These are phyloP conservation scores for Thalassarche chlororhynchos DNA, from an alignment of 2,113 vertebrate genomes.

Conservation along the genomic window DNA sequence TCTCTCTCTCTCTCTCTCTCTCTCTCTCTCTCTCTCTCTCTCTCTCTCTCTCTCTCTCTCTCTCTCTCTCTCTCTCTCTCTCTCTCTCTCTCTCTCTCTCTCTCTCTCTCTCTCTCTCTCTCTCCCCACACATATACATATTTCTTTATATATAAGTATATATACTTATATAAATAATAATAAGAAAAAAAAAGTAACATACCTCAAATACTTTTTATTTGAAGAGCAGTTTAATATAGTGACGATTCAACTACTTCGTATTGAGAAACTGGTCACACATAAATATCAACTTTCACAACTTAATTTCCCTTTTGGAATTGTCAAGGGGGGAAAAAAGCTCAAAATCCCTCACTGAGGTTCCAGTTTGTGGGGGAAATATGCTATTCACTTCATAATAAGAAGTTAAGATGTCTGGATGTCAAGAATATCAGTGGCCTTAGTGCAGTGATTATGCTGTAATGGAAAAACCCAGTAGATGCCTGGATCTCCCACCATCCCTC, in stretches of 20 bases:
- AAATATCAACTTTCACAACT: conserved; percentile 4
- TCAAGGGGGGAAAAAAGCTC: neutral
- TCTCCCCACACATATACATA: neutral
- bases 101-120: neutral
- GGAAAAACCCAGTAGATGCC: conserved; percentile 63
- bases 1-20: neutral
- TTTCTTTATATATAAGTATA: neutral
- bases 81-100: neutral
- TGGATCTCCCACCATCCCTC: conserved; percentile 62
- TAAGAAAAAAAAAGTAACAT: neutral
- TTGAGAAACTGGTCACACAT: neutral
- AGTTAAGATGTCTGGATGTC: conserved; percentile 70
- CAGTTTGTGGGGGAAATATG: neutral
- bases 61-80: neutral
- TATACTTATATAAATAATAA: neutral
- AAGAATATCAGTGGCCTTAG: neutral
- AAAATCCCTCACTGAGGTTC: neutral
- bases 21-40: no score
- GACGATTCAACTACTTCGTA: neutral
- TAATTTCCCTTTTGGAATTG: conserved; percentile 39
- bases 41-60: neutral
- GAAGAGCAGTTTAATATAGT: neutral
- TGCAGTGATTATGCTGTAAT: conserved; percentile 35
- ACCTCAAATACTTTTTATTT: neutral
- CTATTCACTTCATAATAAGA: conserved; percentile 14